Base-by-base conservation (phyloP, 1,140 invertebrate genomes). In the Philopotamus ludificatus region DNA sequence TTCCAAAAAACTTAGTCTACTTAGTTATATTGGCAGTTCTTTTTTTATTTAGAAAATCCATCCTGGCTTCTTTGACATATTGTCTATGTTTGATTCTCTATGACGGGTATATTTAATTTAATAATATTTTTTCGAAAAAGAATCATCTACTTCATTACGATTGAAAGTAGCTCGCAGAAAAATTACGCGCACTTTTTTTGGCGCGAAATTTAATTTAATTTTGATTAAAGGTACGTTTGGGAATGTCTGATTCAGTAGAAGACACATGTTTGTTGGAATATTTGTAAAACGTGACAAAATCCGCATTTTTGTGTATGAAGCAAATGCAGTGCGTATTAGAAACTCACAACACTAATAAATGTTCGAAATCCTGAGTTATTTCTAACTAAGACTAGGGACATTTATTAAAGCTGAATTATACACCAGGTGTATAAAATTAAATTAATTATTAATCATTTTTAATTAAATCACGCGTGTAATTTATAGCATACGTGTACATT, bases 321-420 rank as follows among this genome's bases (percentile, higher is more conserved):
- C n/a, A 12, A 8, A 34, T 57, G 18, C 34, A 39, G 16, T 34
- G 53, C 53, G 10, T 42, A 23, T 20, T 15, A 7, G 9, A 41
- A 21, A 57, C 54, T 39, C 39, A 18, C 34, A 22, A 42, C 54
- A 28, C 28, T 42, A 57, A 57, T 57, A 57, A 57, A 57, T 57
- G 54, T 39, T 39, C 20, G 4, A 1, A 21, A 7, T 23, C 22
- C 49, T 22, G 4, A 3, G 8, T 16, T 9, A 57, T 42, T 57
- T 57, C 54, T 26, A 22, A 28, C 23, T 15, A n/a, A 25, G 28
- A 53, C 20, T 22, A n/a, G 2, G 15, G 54, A 21, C 34, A 42
- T 57, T 42, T 57, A 57, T 57, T 57, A 57, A 53, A 57, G 28
- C 28, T 7, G 28, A 12, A 12, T 7, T 4, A 34, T 12, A 34